Evolutionary conservation across 2,113 vertebrate species (phyloP), one percentile per base, ranked within the genome.

Genomic region (Podocnemis expansa): DNA sequence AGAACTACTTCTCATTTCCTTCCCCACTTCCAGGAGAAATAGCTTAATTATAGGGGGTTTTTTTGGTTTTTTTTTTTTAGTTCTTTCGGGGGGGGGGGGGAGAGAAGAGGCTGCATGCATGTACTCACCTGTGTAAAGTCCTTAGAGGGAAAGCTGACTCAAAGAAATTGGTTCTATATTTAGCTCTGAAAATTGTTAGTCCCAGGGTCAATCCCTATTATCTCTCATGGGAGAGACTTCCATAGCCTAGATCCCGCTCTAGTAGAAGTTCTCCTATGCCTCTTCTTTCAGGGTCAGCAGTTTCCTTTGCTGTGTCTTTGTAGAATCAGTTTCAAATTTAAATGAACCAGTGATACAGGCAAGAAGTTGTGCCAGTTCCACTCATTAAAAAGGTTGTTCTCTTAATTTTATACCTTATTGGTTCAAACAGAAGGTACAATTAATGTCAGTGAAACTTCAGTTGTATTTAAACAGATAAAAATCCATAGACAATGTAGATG

Each of bases 141-240:
- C 79, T 89, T 89, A 63, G 70, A 25, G 49, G 89, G 19, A 80
- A 85, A 93, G 84, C 87, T 83, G 90, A 56, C 29, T 80, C 27
- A 55, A 93, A 87, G 86, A 52, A 58, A 88, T 0, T 52, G 14
- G 0, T 43, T 87, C 17, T 0, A 0, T 60, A 83, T 49, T 78
- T 80, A 80, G 10, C 7, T 85, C 10, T 78, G 47, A 63, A 93
- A 89, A 16, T 81, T 83, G 52, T 93, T 87, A 89, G 89, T 6
- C 52, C 25, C 22, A 13, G 16, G 91, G 22, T 84, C 82, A 91
- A 87, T 86, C 7, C 81, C 52, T 84, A 54, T 76, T 27, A 47
- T 43, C 41, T 2, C 2, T 0, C 47, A 29, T 41, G 11, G 79
- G 54, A 81, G 52, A 75, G 78, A 92, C 21, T 45, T 43, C 45